A percentile compares a stretch with the other conserved stretches of the same genome.
Evolutionary conservation across 2,113 vertebrate species (phyloP).

Genomic region (Chionomys nivalis): DNA sequence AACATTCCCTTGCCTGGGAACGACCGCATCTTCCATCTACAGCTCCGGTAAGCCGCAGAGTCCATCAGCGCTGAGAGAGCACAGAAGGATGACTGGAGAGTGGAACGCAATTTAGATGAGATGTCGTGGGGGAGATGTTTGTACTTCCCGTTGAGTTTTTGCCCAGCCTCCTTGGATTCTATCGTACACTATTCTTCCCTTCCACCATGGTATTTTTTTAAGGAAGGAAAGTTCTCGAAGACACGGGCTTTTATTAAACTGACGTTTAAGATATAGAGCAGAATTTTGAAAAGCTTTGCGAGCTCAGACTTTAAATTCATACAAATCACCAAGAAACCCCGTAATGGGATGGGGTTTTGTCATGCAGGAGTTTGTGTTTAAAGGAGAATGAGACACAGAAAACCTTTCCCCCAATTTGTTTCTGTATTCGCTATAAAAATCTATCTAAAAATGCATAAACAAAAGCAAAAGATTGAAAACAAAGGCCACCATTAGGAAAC

Average conservation of each 20-base stretch:
- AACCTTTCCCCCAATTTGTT: neutral
- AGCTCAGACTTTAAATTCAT: neutral
- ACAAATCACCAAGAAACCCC: neutral
- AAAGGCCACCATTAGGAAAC: neutral
- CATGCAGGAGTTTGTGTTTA: conserved; percentile 19
- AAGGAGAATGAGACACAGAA: neutral
- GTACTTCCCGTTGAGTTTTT: neutral
- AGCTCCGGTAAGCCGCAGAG: neutral
- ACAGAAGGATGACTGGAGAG: neutral
- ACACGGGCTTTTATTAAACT: neutral
- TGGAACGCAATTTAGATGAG: neutral
- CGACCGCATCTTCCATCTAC: neutral
- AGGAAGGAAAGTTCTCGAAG: neutral
- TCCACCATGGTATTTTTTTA: neutral
- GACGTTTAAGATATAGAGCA: neutral
- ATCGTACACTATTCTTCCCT: neutral
- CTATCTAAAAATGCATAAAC: conserved; percentile 9
- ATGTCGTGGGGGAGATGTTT: neutral
- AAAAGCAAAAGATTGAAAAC: conserved; percentile 38
- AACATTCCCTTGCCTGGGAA: neutral
- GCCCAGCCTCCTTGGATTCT: neutral
- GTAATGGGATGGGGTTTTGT: neutral
- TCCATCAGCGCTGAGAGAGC: neutral
- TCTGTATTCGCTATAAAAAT: neutral
- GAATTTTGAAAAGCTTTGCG: neutral